Evolutionary conservation across 2,888 invertebrate genomes (phyloP).

Genomic region (Lasioglossum malachurum): DNA sequence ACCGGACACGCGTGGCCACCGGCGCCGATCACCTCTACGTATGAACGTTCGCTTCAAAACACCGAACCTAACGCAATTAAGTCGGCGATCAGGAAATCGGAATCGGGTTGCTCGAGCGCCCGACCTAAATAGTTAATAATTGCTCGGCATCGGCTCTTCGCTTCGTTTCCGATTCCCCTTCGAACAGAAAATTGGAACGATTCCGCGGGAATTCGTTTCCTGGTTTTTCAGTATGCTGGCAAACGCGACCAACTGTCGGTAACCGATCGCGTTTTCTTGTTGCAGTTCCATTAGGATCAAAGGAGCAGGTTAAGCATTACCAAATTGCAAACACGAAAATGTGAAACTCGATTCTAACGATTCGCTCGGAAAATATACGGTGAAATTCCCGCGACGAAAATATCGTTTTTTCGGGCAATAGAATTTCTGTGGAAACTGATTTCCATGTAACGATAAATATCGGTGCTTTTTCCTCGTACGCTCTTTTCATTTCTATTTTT

Average conservation of each 20-base stretch:
- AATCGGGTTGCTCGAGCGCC: conserved; percentile 23
- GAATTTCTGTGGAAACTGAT: not conserved
- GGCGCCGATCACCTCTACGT: conserved; percentile 43
- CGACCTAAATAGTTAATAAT: conserved; percentile 47
- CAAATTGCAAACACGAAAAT: conserved; percentile 41
- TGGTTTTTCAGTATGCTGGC: not conserved
- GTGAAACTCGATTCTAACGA: conserved; percentile 8
- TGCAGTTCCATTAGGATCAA: not conserved
- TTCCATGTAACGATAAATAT: not conserved
- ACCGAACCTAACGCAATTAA: conserved; percentile 34
- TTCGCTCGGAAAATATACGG: not conserved
- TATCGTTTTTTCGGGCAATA: not conserved
- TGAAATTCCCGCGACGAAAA: not conserved
- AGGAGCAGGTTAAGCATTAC: not conserved
- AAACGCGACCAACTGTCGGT: not conserved
- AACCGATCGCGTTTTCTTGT: not conserved
- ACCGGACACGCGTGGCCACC: conserved; percentile 64
- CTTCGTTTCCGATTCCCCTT: not conserved
- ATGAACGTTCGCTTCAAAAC: conserved; percentile 43
- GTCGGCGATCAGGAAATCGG: conserved; percentile 37
- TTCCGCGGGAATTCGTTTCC: conserved; percentile 12
- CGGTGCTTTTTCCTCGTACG: not conserved
- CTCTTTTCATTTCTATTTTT: not conserved
- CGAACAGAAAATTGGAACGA: conserved; percentile 13
- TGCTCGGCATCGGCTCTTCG: not conserved